Evolutionary conservation across 2,888 invertebrate genomes (phyloP).

Genomic region (Neoascia interrupta): DNA sequence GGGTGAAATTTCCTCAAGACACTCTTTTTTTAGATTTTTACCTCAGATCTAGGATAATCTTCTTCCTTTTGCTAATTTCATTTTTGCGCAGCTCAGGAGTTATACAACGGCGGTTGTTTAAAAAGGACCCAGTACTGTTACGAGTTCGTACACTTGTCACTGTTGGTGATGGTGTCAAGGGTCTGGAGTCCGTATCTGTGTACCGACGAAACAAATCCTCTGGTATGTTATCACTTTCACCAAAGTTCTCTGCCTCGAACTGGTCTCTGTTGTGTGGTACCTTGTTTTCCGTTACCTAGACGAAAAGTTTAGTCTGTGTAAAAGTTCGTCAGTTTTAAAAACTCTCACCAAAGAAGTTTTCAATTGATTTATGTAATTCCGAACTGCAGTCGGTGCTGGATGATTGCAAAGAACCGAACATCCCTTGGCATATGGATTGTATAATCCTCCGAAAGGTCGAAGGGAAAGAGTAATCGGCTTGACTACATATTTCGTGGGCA

Average conservation of each 20-base stretch:
- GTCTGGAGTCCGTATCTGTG: constrained; percentile 91
- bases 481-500: constrained; percentile 81
- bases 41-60: constrained; percentile 87
- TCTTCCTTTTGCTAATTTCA: constrained; percentile 81
- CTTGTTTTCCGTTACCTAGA: constrained; percentile 43
- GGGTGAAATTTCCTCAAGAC: background rate
- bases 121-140: constrained; percentile 82
- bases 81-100: constrained; percentile 86
- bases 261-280: constrained; percentile 1
- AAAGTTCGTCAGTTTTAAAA: background rate
- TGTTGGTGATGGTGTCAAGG: constrained; percentile 89
- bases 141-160: constrained; percentile 86
- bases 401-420: constrained; percentile 93
- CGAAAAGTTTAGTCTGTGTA: background rate
- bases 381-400: constrained; percentile 87
- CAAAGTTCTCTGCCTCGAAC: constrained; percentile 35
- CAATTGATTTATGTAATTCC: constrained; percentile 85
- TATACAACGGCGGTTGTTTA: constrained; percentile 82
- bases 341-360: constrained; percentile 85
- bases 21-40: constrained; percentile 80
- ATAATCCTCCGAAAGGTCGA: constrained; percentile 89
- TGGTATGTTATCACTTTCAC: constrained; percentile 83
- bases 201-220: constrained; percentile 89
- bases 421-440: constrained; percentile 89
- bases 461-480: constrained; percentile 87